These are phyloP conservation scores for fruit fly (Drosophila melanogaster) DNA, from an alignment of 1,140 invertebrate species.

Conservation along the genomic window Release_6_plus_ISO1_MT NT_037436.4:19780001-19780500, in stretches of 20 bases:
- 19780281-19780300: constrained; percentile 18
- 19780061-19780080: constrained; percentile 8
- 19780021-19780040: constrained; percentile 13
- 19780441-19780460: not conserved
- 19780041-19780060: constrained; percentile 35
- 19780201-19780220: constrained; percentile 1
- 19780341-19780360: not conserved
- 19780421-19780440: constrained; percentile 5
- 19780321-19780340: constrained; percentile 2
- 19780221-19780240: constrained; percentile 3
- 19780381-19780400: not conserved
- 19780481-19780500: not conserved
- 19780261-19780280: constrained; percentile 23
- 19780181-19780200: constrained; percentile 6
- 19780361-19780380: not conserved
- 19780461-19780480: not conserved
- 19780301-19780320: constrained; percentile 2
- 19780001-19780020: not conserved
- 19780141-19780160: not conserved
- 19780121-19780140: constrained; percentile 4
- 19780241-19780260: not conserved
- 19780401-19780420: constrained; percentile 3
- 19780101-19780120: not conserved
- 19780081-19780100: not conserved
- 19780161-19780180: not conserved